Conservation (phyloP, 2,797 vertebrate genomes). For the Xenopus petersii region DNA sequence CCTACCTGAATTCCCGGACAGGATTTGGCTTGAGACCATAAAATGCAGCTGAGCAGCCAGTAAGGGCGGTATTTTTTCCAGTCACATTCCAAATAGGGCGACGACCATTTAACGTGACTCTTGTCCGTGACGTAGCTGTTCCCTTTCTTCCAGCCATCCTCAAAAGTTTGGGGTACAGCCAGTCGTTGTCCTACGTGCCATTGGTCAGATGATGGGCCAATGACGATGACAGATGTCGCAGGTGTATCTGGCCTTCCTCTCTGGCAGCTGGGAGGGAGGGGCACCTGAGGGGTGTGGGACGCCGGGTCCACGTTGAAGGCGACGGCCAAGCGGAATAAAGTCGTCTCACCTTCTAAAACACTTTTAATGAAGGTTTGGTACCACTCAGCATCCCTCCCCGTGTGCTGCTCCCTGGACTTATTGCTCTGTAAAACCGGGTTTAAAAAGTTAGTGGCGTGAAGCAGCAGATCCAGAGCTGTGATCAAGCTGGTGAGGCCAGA, state of each 20-base stretch:
- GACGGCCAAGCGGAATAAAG: slow-evolving; percentile 84
- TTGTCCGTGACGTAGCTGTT: slow-evolving; percentile 77
- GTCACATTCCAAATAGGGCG: slow-evolving; percentile 89
- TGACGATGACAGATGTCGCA: slow-evolving; percentile 82
- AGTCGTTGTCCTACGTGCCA: slow-evolving; percentile 78
- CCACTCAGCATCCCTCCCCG: slow-evolving; percentile 86
- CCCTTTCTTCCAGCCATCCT: slow-evolving; percentile 67
- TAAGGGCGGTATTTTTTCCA: slow-evolving; percentile 85
- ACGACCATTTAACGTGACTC: slow-evolving; percentile 87
- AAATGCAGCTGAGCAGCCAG: slow-evolving; percentile 89
- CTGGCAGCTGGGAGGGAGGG: slow-evolving; percentile 92
- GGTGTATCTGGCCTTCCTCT: slow-evolving; percentile 79
- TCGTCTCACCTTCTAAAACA: slow-evolving; percentile 85
- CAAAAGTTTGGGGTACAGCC: slow-evolving; percentile 78
- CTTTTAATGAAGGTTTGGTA: slow-evolving; percentile 87
- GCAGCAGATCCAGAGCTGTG: slow-evolving; percentile 81
- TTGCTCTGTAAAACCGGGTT: slow-evolving; percentile 87
- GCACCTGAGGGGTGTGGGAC: slow-evolving; percentile 71
- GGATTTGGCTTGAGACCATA: slow-evolving; percentile 84
- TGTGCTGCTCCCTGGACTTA: slow-evolving; percentile 84
- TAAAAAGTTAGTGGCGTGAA: slow-evolving; percentile 91
- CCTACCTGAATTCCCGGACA: slow-evolving; percentile 91
- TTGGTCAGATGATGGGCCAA: slow-evolving; percentile 76
- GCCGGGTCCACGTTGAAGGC: slow-evolving; percentile 75
- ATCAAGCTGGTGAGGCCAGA: slow-evolving; percentile 75